Base-by-base conservation (phyloP, 2,113 vertebrate genomes). In the Cacatua alba region DNA sequence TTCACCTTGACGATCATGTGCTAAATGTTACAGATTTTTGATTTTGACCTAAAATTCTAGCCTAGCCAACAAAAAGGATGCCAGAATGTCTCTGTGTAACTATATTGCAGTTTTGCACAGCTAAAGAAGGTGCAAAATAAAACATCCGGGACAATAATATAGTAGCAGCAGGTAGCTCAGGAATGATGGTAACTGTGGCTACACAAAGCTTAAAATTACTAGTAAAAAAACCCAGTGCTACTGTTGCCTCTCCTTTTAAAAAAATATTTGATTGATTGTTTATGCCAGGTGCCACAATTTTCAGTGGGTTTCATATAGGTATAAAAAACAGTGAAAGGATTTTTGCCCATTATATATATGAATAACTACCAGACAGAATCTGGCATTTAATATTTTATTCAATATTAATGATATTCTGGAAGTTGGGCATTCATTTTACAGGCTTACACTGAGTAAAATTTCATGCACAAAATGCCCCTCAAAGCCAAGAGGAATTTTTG, bases 171-270 rank as follows among this genome's bases (percentile, higher is more conserved):
- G 33, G 25, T 55, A 84, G n/a, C 2, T 88, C 25, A 68, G 59
- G 48, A 59, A 43, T 68, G 35, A 44, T 55, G 13, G 9, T 60
- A 71, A 64, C 43, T 60, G 57, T 90, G 43, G 13, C 51, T 89
- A 51, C 13, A 78, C 7, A 68, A 75, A 79, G 8, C 43, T 63
- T 55, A 71, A 74, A 91, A 53, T 82, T 89, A 17, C 7, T 39
- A 43, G 20, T 25, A 33, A 88, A 93, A 89, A 91, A 18, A 7
- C 53, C 51, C 9, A 13, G 8, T 37, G 8, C 19, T 55, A 62
- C 8, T 51, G 2, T 44, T 89, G 35, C 68, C 3, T 52, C 17
- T 10, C 1, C 2, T 3, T 82, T 5, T 48, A 10, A 0, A 55
- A 48, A 49, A 20, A 16, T 2, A 13, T 25, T 49, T 86, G 70